Conservation (phyloP, 2,888 invertebrate species). For the Helicoverpa assulta region DNA sequence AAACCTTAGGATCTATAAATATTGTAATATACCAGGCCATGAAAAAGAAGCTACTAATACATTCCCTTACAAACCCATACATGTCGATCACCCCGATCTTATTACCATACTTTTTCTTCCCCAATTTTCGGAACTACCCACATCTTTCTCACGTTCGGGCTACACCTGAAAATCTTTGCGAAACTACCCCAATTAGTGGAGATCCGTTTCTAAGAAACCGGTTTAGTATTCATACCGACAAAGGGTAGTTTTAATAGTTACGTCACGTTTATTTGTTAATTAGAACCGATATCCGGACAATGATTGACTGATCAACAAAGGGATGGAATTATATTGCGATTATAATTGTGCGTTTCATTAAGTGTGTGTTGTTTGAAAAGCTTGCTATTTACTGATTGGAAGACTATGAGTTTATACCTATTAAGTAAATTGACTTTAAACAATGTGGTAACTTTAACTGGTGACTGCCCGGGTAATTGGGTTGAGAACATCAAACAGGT, state of each 20-base stretch:
- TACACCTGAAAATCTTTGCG: slow-evolving; percentile 1
- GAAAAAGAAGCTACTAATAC: too few species aligned
- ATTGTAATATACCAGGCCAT: too few species aligned
- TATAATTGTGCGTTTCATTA: slow-evolving; percentile 17
- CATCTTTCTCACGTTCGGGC: not conserved
- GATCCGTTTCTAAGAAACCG: slow-evolving; percentile 11
- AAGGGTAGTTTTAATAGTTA: slow-evolving; percentile 49
- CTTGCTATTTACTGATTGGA: too few species aligned
- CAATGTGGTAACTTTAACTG: too few species aligned
- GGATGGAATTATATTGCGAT: slow-evolving; percentile 38
- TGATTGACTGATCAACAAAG: slow-evolving; percentile 57
- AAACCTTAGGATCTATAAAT: too few species aligned
- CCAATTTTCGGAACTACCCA: not conserved
- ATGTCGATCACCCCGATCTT: not conserved
- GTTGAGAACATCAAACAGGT: too few species aligned
- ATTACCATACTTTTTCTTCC: not conserved
- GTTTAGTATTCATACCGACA: slow-evolving; percentile 52
- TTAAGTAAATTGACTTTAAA: too few species aligned
- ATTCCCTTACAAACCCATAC: too few species aligned
- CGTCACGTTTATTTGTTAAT: slow-evolving; percentile 60
- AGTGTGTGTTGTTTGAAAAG: not conserved
- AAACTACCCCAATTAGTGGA: slow-evolving; percentile 1
- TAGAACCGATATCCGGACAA: slow-evolving; percentile 38
- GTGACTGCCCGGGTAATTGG: too few species aligned
- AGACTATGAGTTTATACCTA: too few species aligned